Percentiles rank a stretch among this genome's conserved stretches.
These are phyloP conservation scores for Pollenia amentaria DNA, from an alignment of 2,888 invertebrate species.

Conservation along the genomic window DNA sequence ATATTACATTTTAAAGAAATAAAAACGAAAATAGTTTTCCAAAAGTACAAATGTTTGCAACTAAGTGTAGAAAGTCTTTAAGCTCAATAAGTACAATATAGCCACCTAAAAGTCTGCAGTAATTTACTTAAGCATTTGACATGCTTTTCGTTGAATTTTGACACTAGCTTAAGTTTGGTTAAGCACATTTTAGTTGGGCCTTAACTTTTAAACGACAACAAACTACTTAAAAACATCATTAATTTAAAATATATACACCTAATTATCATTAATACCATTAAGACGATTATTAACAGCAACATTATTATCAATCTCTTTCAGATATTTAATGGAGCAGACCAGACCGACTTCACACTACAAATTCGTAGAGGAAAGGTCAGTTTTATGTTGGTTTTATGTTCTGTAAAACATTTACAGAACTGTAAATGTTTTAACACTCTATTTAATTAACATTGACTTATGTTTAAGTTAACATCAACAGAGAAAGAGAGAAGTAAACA, in stretches of 20 bases:
- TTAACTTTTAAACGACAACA: slow-evolving; percentile 51
- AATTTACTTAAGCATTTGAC: too few relatives aligned
- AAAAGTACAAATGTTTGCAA: too few relatives aligned
- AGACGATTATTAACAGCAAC: slow-evolving; percentile 5
- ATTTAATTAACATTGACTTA: background rate
- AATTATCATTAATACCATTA: slow-evolving; percentile 14
- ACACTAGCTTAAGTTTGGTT: too few relatives aligned
- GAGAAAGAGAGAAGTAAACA: slow-evolving; percentile 1
- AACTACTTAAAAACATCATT: slow-evolving; percentile 18
- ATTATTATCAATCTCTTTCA: background rate
- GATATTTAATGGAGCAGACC: background rate
- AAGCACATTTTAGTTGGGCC: too few relatives aligned
- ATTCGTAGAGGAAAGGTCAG: slow-evolving; percentile 51
- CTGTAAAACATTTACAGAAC: background rate
- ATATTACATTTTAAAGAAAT: too few relatives aligned
- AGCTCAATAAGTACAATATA: too few relatives aligned
- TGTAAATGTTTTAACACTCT: background rate
- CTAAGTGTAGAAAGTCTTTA: too few relatives aligned
- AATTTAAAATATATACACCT: background rate
- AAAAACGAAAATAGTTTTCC: too few relatives aligned
- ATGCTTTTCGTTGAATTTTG: too few relatives aligned
- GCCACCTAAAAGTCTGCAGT: too few relatives aligned
- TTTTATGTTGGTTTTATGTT: slow-evolving; percentile 41
- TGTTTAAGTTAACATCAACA: slow-evolving; percentile 1
- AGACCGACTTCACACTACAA: slow-evolving; percentile 9